These are phyloP conservation scores for Agelaius tricolor DNA, from an alignment of 2,113 vertebrate species.

Conservation along the genomic window DNA sequence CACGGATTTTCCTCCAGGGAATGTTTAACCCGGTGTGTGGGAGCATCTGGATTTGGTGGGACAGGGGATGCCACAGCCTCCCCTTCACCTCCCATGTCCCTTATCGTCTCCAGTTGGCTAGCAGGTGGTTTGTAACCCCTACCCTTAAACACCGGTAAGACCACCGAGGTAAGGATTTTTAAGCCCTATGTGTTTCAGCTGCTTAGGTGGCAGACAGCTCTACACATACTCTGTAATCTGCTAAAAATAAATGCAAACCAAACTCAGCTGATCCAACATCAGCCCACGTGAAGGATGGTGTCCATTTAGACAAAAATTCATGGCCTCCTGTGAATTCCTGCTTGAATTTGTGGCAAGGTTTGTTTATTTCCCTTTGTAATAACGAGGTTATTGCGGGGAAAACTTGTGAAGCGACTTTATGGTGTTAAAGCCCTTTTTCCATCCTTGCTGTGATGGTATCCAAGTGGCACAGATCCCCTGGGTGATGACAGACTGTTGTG, in stretches of 20 bases:
- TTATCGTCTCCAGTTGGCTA: background rate
- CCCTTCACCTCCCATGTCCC: fast-evolving
- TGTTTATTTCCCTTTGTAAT: background rate
- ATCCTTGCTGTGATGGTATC: background rate
- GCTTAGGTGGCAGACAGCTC: background rate
- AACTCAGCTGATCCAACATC: background rate
- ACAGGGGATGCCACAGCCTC: background rate
- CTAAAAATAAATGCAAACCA: background rate
- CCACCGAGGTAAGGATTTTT: background rate
- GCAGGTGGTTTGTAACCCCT: background rate
- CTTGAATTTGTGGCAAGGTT: background rate
- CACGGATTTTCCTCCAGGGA: background rate
- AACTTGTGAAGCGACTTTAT: background rate
- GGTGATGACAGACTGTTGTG: background rate
- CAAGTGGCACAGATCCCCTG: background rate
- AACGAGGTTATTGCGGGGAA: background rate
- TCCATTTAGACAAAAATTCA: background rate
- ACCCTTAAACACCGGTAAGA: background rate
- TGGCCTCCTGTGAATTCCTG: background rate
- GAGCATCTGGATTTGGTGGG: background rate
- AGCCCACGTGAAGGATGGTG: background rate
- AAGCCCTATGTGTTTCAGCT: background rate
- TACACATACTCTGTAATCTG: background rate
- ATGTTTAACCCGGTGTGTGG: background rate
- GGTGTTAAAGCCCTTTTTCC: background rate